Percentiles rank a stretch among this genome's conserved stretches.
Conservation (phyloP, 2,888 invertebrate genomes). For the Coleophora deauratella region DNA sequence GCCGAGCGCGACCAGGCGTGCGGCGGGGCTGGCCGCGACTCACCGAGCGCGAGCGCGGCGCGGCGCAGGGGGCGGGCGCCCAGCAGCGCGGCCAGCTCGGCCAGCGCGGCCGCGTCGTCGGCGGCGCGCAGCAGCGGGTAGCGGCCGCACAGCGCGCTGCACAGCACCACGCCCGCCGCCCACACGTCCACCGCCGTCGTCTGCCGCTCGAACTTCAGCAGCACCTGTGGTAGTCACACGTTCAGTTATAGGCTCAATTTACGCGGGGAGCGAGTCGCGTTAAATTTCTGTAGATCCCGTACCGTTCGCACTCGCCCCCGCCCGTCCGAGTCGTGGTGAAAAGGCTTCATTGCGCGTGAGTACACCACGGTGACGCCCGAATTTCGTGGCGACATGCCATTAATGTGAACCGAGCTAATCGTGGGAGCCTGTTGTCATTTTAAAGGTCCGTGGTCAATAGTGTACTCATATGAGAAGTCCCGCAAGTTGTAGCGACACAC, state of each 20-base stretch:
- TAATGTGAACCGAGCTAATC: too few species aligned
- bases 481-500: too few species aligned
- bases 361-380: background rate
- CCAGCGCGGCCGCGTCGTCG: conserved; percentile 81
- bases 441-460: too few species aligned
- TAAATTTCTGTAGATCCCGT: too few species aligned
- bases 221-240: conserved; percentile 63
- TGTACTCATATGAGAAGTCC: too few species aligned
- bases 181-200: conserved; percentile 91
- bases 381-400: too few species aligned
- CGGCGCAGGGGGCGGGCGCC: conserved; percentile 80
- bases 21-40: too few species aligned
- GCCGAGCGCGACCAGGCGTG: background rate
- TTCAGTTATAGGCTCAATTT: too few species aligned
- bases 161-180: conserved; percentile 90
- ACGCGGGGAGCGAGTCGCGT: too few species aligned
- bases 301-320: background rate
- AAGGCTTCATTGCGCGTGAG: too few species aligned
- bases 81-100: conserved; percentile 87
- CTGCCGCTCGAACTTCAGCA: conserved; percentile 85
- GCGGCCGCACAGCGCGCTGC: conserved; percentile 79
- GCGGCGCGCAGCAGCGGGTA: conserved; percentile 90
- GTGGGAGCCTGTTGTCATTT: too few species aligned
- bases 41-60: conserved; percentile 80
- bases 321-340: background rate